phyloP scores from a whole-genome alignment of 23 tunicate species.

The Clavelina lepadiformis region DNA sequence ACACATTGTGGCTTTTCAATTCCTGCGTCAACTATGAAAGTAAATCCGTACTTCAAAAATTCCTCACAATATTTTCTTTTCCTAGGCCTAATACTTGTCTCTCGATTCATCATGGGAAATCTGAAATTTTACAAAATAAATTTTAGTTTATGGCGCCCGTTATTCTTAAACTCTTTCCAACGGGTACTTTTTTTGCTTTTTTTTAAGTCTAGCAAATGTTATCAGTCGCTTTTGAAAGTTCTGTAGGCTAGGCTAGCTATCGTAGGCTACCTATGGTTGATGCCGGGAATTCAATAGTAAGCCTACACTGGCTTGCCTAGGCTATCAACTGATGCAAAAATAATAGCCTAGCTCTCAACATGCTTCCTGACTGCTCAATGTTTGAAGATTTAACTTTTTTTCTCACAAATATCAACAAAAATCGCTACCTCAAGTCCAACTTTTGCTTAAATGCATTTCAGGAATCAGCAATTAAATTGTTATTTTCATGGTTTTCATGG shows the following conservation, averaged over 20 bases:
- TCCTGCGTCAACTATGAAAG: slow-evolving; percentile 27
- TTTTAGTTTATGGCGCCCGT: slow-evolving; percentile 11
- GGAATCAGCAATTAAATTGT: too few relatives aligned
- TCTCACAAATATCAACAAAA: too few relatives aligned
- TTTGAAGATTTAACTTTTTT: too few relatives aligned
- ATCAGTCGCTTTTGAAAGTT: slow-evolving; percentile 2
- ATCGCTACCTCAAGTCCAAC: too few relatives aligned
- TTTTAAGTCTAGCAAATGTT: slow-evolving; percentile 1
- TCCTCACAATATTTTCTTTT: slow-evolving; percentile 34
- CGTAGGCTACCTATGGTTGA: slow-evolving; percentile 5
- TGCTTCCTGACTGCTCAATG: too few relatives aligned
- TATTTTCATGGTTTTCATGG: too few relatives aligned
- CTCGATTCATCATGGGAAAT: slow-evolving; percentile 19
- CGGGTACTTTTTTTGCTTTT: slow-evolving; percentile 4
- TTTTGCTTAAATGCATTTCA: too few relatives aligned
- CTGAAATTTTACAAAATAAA: slow-evolving; percentile 19
- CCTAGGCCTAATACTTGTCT: slow-evolving; percentile 14
- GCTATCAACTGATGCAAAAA: too few relatives aligned
- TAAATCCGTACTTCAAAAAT: slow-evolving; percentile 29
- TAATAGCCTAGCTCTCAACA: too few relatives aligned
- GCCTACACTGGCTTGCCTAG: neutral
- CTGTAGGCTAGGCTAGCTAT: slow-evolving; percentile 5
- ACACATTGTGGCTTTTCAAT: slow-evolving; percentile 39
- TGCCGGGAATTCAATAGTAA: slow-evolving; percentile 4
- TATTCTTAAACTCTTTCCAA: slow-evolving; percentile 3